phyloP scores from a whole-genome alignment of 1,140 invertebrate species.

The Zophobas atratus region DNA sequence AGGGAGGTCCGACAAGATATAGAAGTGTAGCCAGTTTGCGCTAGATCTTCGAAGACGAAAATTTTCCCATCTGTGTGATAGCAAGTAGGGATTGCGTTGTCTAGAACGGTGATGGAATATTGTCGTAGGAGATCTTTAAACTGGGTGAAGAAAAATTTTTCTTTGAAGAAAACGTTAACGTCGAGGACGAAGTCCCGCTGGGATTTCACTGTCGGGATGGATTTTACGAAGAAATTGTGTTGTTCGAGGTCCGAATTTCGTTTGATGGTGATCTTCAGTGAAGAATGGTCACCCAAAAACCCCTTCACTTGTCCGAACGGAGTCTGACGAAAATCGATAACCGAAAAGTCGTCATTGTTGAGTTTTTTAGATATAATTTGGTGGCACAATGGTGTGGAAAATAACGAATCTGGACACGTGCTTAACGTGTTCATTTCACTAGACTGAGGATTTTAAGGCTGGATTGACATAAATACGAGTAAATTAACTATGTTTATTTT shows the following conservation, averaged over 20 bases:
- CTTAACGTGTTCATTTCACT: no score
- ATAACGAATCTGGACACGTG: no score
- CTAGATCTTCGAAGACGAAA: slow-evolving; percentile 54
- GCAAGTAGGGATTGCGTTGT: slow-evolving; percentile 36
- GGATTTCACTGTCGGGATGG: background rate
- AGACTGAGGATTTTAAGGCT: no score
- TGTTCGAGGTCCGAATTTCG: background rate
- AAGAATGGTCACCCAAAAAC: slow-evolving; percentile 50
- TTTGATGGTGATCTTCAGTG: slow-evolving; percentile 22
- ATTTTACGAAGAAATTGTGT: slow-evolving; percentile 47
- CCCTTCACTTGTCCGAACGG: slow-evolving; percentile 28
- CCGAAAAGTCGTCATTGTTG: no score
- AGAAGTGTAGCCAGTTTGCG: slow-evolving; percentile 23
- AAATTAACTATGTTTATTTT: no score
- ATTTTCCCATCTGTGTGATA: slow-evolving; percentile 10
- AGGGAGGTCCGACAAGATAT: slow-evolving; percentile 32
- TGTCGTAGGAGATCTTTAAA: slow-evolving; percentile 4
- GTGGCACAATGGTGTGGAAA: no score
- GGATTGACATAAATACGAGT: no score
- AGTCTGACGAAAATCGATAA: no score
- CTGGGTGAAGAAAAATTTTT: slow-evolving; percentile 26
- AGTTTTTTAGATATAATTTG: no score
- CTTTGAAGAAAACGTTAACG: slow-evolving; percentile 30
- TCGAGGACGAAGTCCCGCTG: slow-evolving; percentile 43
- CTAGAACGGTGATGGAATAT: slow-evolving; percentile 9